Evolutionary conservation across 1,140 invertebrate genomes (phyloP), one percentile per base, ranked within the genome.

Genomic region (Drosophila pandora): DNA sequence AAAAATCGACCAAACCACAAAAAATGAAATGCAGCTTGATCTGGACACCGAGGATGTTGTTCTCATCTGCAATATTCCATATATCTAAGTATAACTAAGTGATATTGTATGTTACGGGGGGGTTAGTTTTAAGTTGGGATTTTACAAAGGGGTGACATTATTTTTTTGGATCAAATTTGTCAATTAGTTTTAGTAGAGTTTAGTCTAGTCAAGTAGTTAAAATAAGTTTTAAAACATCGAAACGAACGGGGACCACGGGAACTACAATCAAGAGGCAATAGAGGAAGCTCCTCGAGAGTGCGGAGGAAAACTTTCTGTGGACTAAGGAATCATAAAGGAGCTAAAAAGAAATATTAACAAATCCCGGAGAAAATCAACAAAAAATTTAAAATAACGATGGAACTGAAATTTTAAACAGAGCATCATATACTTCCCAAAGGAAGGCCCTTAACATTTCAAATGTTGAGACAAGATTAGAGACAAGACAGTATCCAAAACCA

Each of bases 81-180:
- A 67, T 21, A 45, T 67, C 23, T 67, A 64, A 64, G 59, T 67
- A 64, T 58, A 9, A 17, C 17, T 17, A 17, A 17, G 22, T 30
- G 23, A 30, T 41, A 5, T 43, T 43, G 59, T 50, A 9, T 5
- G 49, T 17, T 22, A 2, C 7, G 30, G 34, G 63, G 47, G 4
- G 13, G 43, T 64, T 64, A 17, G 25, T 25, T 17, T 23, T 65
- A 43, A 61, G 25, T 4, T 32, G 13, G 49, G 34, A 45, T 5
- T 32, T 30, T 56, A 21, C 10, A 3, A 12, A 43, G 23, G 21
- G 13, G 34, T 17, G 17, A 17, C 17, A 17, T 17, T 17, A n/a
- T 3, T 12, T 39, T 50, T 28, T 9, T 28, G 2, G 8, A 39
- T 21, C 9, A 52, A 34, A 6, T 32, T 39, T 67, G 63, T 67